Percentiles rank a stretch among this genome's conserved stretches.
These are phyloP conservation scores for Cliona cf. orientalis DNA, from an alignment of 37 sponge, comb jelly and placozoan genomes.

Conservation along the genomic window DNA sequence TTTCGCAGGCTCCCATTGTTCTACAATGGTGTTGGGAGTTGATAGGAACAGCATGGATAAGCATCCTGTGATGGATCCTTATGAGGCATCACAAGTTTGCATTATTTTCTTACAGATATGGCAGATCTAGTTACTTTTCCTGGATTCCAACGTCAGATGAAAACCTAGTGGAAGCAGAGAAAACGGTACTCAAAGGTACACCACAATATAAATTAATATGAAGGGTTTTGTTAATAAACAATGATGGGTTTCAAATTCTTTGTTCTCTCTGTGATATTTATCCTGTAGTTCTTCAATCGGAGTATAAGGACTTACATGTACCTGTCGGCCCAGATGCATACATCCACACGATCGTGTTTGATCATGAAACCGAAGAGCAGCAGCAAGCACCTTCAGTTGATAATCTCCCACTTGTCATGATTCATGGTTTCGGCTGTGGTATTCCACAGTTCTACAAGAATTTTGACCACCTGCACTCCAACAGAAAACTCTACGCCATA, in stretches of 20 bases:
- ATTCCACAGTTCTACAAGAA: slow-evolving; percentile 73
- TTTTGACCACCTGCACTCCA: slow-evolving; percentile 44
- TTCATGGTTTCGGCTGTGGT: slow-evolving; percentile 89
- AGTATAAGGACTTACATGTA: slow-evolving; percentile 11
- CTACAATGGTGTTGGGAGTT: too few relatives aligned
- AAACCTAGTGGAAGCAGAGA: slow-evolving; percentile 65
- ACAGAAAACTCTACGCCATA: slow-evolving; percentile 34
- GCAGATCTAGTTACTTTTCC: slow-evolving; percentile 39
- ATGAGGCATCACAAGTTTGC: background rate
- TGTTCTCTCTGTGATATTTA: background rate
- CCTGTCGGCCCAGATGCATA: slow-evolving; percentile 11
- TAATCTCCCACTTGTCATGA: slow-evolving; percentile 65
- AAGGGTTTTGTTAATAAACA: too few relatives aligned
- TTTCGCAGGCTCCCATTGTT: too few relatives aligned
- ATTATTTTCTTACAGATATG: background rate
- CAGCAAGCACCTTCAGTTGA: background rate
- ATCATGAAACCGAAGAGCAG: slow-evolving; percentile 23
- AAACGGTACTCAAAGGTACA: slow-evolving; percentile 51
- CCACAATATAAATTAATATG: too few relatives aligned
- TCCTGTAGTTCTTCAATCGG: background rate
- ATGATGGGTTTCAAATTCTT: too few relatives aligned
- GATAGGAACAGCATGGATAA: too few relatives aligned
- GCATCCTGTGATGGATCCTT: too few relatives aligned
- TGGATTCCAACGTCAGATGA: slow-evolving; percentile 85
- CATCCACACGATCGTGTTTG: slow-evolving; percentile 32